phyloP scores from a whole-genome alignment of 2,888 invertebrate species.

The Apoda limacodes region DNA sequence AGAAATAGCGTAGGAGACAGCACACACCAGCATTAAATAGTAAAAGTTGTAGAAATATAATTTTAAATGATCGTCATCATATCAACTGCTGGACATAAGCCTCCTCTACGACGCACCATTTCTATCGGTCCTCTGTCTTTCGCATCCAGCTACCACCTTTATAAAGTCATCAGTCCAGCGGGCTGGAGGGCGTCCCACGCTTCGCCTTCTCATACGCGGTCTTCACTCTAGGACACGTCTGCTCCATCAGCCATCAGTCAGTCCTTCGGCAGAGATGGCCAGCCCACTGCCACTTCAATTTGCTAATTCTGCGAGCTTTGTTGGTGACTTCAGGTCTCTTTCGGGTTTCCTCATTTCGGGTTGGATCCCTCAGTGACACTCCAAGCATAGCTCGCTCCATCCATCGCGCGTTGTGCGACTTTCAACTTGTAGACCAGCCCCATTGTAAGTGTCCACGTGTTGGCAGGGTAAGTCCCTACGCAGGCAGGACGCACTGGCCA shows the following conservation, averaged over 20 bases:
- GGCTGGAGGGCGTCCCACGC: background rate
- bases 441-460: too few relatives aligned
- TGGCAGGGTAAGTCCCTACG: too few relatives aligned
- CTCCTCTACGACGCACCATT: background rate
- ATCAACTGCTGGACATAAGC: background rate
- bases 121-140: background rate
- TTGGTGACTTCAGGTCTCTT: background rate
- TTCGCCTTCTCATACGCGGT: background rate
- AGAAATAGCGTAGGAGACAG: too few relatives aligned
- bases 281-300: slow-evolving; percentile 2
- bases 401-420: too few relatives aligned
- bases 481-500: too few relatives aligned
- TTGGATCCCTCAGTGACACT: too few relatives aligned
- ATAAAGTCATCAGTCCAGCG: background rate
- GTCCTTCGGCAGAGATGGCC: background rate
- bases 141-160: background rate
- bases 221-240: slow-evolving; percentile 1
- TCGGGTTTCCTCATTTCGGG: too few relatives aligned
- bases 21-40: too few relatives aligned
- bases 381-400: too few relatives aligned
- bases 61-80: background rate
- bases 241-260: background rate
- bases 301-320: slow-evolving; percentile 1
- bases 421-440: too few relatives aligned
- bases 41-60: too few relatives aligned